These are phyloP conservation scores for Noctua comes DNA, from an alignment of 2,888 invertebrate species.

Conservation along the genomic window DNA sequence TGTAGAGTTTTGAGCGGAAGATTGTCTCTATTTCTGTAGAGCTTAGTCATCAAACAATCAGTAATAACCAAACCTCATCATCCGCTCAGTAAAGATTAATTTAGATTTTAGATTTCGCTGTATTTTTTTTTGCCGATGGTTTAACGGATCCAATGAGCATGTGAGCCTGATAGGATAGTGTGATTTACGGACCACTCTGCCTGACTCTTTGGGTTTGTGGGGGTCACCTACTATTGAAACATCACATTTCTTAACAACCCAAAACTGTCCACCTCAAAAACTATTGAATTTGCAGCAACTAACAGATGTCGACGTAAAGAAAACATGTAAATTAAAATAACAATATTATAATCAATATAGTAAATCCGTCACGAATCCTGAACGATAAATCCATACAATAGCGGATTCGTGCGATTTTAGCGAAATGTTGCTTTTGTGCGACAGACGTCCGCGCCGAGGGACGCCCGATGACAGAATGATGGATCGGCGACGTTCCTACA, in stretches of 20 bases:
- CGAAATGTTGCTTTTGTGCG: conserved; percentile 65
- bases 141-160: background rate
- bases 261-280: conserved; percentile 9
- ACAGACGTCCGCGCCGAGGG: conserved; percentile 70
- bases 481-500: conserved; percentile 70
- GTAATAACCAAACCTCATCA: background rate
- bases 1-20: too few relatives aligned
- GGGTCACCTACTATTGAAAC: background rate
- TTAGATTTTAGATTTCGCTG: background rate
- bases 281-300: conserved; percentile 14
- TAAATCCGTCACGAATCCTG: conserved; percentile 66
- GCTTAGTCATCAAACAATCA: too few relatives aligned
- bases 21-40: too few relatives aligned
- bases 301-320: conserved; percentile 48
- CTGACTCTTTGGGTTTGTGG: background rate
- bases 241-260: background rate
- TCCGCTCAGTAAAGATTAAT: background rate
- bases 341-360: conserved; percentile 59
- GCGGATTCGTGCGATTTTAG: conserved; percentile 64
- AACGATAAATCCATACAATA: conserved; percentile 71
- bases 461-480: conserved; percentile 80
- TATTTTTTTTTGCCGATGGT: background rate
- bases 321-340: conserved; percentile 61
- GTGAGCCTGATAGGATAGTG: background rate
- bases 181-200: background rate